Base-by-base conservation (phyloP, 2,888 invertebrate species). In the Heteromurus nitidus region DNA sequence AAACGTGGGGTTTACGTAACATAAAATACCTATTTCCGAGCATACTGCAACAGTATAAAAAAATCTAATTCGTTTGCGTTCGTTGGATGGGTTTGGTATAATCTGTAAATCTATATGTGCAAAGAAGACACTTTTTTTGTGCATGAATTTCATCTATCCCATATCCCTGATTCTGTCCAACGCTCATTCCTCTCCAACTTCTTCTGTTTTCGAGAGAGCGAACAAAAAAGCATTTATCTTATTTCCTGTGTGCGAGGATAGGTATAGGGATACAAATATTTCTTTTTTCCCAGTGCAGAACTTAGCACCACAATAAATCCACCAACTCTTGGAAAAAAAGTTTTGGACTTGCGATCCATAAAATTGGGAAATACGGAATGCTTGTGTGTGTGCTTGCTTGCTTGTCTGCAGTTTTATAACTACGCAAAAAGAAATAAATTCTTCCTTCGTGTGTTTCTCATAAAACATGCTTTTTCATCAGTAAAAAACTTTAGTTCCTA, bases 391-490 rank as follows among this genome's bases (percentile, higher is more conserved):
- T 36, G 13, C 5, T 5, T 13, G 13, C 44, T 3, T n/a, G n/a
- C 44, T 7, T 42, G 36, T 75, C 58, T 67, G 53, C 50, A 47
- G 64, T 72, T 62, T 65, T 64, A 74, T 31, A 75, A 67, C 68
- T 68, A 64, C 26, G 60, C 47, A 60, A 68, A 55, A 26, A 47
- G 76, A 76, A 76, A 76, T 76, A 68, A 76, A 68, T 76, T 68
- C 50, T 42, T 42, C 30, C 60, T 68, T 76, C 68, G 68, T 76
- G 68, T 76, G 67, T 47, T 58, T 20, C 75, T 44, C 75, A 75
- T 75, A 75, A 75, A 75, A 75, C 75, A 75, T 50, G 36, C 18
- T 42, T 28, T 75, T 67, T 75, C 67, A 67, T 67, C 67, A 67
- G 75, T 31, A 64, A 65, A 60, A 62, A 53, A 64, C 64, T 30